phyloP scores from a whole-genome alignment of 2,888 invertebrate genomes.

The Amitus sp. region DNA sequence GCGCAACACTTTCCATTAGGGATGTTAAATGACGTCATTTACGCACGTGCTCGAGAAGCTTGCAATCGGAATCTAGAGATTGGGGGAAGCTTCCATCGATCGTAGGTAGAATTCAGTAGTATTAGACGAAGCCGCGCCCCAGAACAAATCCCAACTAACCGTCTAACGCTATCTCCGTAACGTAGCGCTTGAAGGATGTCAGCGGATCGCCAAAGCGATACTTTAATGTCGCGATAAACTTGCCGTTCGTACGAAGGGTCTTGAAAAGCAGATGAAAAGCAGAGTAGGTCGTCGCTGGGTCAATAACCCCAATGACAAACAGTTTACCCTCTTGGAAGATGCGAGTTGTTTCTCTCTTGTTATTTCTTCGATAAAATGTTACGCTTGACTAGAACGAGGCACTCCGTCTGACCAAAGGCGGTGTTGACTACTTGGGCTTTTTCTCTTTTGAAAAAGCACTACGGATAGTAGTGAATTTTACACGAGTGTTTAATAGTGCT shows the following conservation, averaged over 20 bases:
- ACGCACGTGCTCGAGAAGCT: constrained; percentile 23
- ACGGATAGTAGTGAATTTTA: no score
- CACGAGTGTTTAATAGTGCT: no score
- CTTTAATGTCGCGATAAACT: constrained; percentile 43
- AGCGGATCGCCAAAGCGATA: constrained; percentile 41
- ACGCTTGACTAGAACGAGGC: no score
- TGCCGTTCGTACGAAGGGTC: constrained; percentile 8
- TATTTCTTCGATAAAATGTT: no score
- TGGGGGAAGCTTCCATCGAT: constrained; percentile 41
- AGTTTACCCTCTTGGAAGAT: constrained; percentile 2
- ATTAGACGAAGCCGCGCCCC: constrained; percentile 44
- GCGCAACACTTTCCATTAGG: constrained; percentile 33
- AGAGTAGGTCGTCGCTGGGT: constrained; percentile 25
- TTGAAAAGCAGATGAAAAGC: constrained; percentile 14
- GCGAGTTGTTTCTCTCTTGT: no score
- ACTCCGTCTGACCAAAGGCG: no score
- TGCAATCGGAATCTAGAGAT: constrained; percentile 26
- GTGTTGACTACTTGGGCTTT: no score
- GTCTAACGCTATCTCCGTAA: constrained; percentile 43
- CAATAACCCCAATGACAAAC: constrained; percentile 24
- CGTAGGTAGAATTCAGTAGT: constrained; percentile 41
- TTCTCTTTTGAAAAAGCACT: no score
- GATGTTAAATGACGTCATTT: constrained; percentile 30
- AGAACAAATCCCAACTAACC: constrained; percentile 44
- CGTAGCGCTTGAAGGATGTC: constrained; percentile 35